Evolutionary conservation across 1,140 invertebrate genomes (phyloP).

Genomic region (Drosophila baimaii): DNA sequence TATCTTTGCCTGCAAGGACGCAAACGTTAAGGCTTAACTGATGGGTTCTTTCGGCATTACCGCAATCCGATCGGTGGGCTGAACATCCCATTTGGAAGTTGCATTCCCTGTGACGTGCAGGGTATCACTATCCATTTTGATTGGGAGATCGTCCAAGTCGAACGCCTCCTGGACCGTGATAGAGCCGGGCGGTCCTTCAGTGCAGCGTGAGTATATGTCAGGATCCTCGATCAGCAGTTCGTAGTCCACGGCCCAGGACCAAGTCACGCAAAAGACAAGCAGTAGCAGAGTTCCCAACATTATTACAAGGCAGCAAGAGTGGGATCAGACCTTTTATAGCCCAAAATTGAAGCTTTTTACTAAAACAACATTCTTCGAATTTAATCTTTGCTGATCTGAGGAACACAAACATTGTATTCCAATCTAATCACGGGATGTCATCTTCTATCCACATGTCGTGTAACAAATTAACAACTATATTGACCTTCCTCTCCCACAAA

Average conservation of each 20-base stretch:
- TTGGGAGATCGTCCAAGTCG: slow-evolving; percentile 33
- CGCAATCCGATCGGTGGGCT: slow-evolving; percentile 50
- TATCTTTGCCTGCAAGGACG: slow-evolving; percentile 12
- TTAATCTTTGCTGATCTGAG: background rate
- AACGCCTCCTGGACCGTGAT: slow-evolving; percentile 6
- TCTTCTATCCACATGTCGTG: background rate
- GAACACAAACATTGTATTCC: slow-evolving; percentile 1
- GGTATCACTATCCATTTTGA: slow-evolving; percentile 22
- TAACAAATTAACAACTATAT: background rate
- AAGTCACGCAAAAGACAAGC: slow-evolving; percentile 10
- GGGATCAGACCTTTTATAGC: slow-evolving; percentile 14
- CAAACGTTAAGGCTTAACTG: background rate
- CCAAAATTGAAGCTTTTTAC: background rate
- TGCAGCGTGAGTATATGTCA: slow-evolving; percentile 55
- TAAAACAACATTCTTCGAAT: slow-evolving; percentile 5
- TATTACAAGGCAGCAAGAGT: background rate
- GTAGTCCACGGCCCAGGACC: slow-evolving; percentile 37
- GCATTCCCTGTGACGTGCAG: slow-evolving; percentile 52
- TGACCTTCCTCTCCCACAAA: background rate
- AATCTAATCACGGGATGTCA: no score
- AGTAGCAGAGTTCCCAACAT: slow-evolving; percentile 38
- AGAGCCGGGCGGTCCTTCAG: slow-evolving; percentile 31
- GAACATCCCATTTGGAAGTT: slow-evolving; percentile 44
- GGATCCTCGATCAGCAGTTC: slow-evolving; percentile 58
- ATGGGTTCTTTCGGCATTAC: slow-evolving; percentile 22